Evolutionary conservation across 1,140 invertebrate genomes (phyloP).

Genomic region (Drosophila mojavensis): DNA sequence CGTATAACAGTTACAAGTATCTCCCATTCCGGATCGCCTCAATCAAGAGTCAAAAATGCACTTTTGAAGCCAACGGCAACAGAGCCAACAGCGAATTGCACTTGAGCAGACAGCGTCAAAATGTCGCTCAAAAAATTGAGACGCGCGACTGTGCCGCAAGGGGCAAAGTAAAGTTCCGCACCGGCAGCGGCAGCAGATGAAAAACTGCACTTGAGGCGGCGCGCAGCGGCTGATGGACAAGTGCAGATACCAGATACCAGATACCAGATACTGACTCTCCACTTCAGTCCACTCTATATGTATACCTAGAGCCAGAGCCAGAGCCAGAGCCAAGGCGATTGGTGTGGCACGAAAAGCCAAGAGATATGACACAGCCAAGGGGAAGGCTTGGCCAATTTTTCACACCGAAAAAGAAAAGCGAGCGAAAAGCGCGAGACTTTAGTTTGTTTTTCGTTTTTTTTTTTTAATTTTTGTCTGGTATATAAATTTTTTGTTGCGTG

Average conservation of each 20-base stretch:
- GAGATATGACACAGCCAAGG: slow-evolving; percentile 23
- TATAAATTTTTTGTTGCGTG: slow-evolving; percentile 19
- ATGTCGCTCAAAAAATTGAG: slow-evolving; percentile 60
- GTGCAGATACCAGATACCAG: slow-evolving; percentile 27
- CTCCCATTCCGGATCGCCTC: slow-evolving; percentile 34
- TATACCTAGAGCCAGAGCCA: slow-evolving; percentile 10
- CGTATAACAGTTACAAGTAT: slow-evolving; percentile 31
- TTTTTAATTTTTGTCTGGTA: slow-evolving; percentile 8
- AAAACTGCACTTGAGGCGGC: slow-evolving; percentile 12
- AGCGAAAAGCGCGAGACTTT: slow-evolving; percentile 19
- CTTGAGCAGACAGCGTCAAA: slow-evolving; percentile 68
- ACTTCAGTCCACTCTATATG: too few relatives aligned
- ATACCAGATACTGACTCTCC: too few relatives aligned
- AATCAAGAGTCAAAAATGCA: slow-evolving; percentile 22
- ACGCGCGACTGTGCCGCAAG: slow-evolving; percentile 35
- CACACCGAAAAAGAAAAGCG: slow-evolving; percentile 52
- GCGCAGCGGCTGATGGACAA: slow-evolving; percentile 39
- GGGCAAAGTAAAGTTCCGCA: slow-evolving; percentile 25
- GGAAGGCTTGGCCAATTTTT: slow-evolving; percentile 61
- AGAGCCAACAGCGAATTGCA: slow-evolving; percentile 56
- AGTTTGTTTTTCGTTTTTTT: slow-evolving; percentile 42
- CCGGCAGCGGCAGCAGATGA: slow-evolving; percentile 14
- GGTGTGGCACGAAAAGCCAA: slow-evolving; percentile 7
- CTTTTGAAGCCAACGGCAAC: slow-evolving; percentile 26
- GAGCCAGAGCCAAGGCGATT: neutral